Percentiles rank a stretch among this genome's conserved stretches.
phyloP scores from a whole-genome alignment of 2,888 invertebrate genomes.

The Meganola albula region DNA sequence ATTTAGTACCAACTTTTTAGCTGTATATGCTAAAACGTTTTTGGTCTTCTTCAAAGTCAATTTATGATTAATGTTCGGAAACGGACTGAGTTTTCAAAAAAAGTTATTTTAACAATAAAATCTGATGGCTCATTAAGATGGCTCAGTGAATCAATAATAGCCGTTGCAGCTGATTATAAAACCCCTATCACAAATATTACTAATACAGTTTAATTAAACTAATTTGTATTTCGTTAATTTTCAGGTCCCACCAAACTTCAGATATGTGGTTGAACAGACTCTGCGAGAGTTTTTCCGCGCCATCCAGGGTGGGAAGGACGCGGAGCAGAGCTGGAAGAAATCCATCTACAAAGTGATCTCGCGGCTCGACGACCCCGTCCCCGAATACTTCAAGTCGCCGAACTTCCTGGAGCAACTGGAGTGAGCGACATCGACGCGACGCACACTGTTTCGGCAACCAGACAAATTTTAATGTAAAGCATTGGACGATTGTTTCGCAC shows the following conservation, averaged over 20 bases:
- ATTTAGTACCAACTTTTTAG: too few relatives aligned
- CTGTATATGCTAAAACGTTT: too few relatives aligned
- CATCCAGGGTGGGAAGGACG: slow-evolving; percentile 96
- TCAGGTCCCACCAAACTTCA: slow-evolving; percentile 98
- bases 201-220: too few relatives aligned
- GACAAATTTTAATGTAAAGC: slow-evolving; percentile 26
- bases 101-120: too few relatives aligned
- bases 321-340: slow-evolving; percentile 99
- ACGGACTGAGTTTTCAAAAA: too few relatives aligned
- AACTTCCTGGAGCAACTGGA: slow-evolving; percentile 99
- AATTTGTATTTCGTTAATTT: slow-evolving; percentile 30
- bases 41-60: too few relatives aligned
- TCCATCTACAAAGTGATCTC: slow-evolving; percentile 99
- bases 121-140: too few relatives aligned
- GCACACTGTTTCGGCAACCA: slow-evolving; percentile 57
- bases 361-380: slow-evolving; percentile 98
- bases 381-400: slow-evolving; percentile 99
- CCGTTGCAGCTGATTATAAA: too few relatives aligned
- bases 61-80: too few relatives aligned
- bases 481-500: slow-evolving; percentile 74
- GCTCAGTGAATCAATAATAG: too few relatives aligned
- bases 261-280: slow-evolving; percentile 98
- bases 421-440: slow-evolving; percentile 74
- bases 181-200: too few relatives aligned
- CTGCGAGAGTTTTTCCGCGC: slow-evolving; percentile 99